phyloP scores from a whole-genome alignment of 2,113 vertebrate species.

The Balaenoptera acutorostrata region DNA sequence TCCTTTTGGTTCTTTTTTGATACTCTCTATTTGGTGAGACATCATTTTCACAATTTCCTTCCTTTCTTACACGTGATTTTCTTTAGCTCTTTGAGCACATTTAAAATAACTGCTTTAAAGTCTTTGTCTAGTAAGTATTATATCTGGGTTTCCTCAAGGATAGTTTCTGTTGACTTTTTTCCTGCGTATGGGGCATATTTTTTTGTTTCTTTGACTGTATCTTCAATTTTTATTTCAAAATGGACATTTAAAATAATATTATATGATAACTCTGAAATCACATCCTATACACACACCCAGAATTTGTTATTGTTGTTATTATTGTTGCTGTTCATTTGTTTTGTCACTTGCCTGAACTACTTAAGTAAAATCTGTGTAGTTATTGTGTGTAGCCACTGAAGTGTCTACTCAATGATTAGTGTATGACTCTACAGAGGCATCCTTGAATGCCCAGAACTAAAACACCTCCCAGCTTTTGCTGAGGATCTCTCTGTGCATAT shows the following conservation, averaged over 20 bases:
- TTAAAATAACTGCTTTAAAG: background rate
- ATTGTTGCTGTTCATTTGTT: background rate
- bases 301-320: background rate
- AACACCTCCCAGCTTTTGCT: background rate
- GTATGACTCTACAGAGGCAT: background rate
- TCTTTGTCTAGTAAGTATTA: background rate
- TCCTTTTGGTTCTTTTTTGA: background rate
- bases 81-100: background rate
- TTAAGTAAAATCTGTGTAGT: background rate
- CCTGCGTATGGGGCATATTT: background rate
- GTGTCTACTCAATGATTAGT: background rate
- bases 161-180: background rate
- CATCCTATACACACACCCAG: background rate
- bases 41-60: background rate
- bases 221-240: background rate
- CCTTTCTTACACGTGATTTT: background rate
- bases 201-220: background rate
- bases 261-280: background rate
- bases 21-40: background rate
- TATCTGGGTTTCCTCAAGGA: background rate
- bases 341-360: background rate
- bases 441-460: background rate
- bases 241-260: background rate
- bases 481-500: background rate
- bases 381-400: background rate